Evolutionary conservation across 2,113 vertebrate genomes (phyloP).

Genomic region (Cheirogaleus medius): DNA sequence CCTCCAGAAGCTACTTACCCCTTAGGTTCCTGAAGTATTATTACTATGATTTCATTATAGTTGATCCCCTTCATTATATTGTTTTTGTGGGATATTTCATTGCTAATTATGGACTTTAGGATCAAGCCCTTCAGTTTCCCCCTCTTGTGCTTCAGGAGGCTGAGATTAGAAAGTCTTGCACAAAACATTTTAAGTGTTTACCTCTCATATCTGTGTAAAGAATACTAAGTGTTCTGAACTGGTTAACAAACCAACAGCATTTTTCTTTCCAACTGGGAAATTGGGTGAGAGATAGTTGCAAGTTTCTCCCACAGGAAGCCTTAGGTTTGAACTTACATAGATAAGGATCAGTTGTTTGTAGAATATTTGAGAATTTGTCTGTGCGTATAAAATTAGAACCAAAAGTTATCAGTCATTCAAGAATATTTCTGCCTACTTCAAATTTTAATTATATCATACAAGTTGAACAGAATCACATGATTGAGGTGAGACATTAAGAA

Average conservation of each 20-base stretch:
- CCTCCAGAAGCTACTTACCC: neutral
- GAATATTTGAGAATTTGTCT: neutral
- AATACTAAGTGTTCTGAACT: neutral
- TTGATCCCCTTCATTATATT: neutral
- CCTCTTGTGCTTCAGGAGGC: neutral
- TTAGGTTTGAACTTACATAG: neutral
- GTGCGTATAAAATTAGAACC: neutral
- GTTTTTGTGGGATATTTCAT: neutral
- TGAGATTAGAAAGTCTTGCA: neutral
- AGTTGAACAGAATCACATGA: neutral
- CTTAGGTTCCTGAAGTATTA: neutral
- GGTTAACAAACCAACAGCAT: neutral
- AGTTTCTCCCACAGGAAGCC: neutral
- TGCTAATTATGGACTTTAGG: neutral
- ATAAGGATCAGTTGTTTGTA: neutral
- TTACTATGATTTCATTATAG: neutral
- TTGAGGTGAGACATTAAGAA: no score
- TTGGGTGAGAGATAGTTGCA: neutral
- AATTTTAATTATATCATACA: neutral
- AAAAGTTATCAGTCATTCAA: neutral
- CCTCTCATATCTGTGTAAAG: neutral
- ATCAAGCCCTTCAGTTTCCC: neutral
- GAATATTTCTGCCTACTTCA: neutral
- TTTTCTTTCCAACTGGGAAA: neutral
- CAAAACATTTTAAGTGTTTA: neutral